Base-by-base conservation (phyloP, 2,113 vertebrate species). In the Tricholaema leucomelas region DNA sequence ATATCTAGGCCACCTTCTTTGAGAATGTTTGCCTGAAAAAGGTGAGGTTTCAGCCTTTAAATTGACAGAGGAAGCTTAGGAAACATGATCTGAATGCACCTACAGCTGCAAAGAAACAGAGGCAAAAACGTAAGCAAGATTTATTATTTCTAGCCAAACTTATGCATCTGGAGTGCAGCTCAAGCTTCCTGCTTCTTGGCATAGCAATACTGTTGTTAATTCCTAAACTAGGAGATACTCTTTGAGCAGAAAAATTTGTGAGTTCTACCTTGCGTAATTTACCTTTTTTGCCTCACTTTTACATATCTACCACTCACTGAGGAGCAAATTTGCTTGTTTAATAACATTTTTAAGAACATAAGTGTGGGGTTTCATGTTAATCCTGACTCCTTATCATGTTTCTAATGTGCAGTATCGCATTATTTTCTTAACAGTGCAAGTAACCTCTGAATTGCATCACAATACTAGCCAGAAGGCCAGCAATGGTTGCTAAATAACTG, bases 401-500 rank as follows among this genome's bases (percentile, higher is more conserved):
- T 38, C 40, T 20, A 46, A 64, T 1, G 8, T 3, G 2, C 4
- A 60, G 27, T 8, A 60, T 10, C 24, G 11, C 9, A 30, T 27
- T 61, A 18, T 46, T 30, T 40, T 71, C 74, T 48, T 65, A 33
- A 38, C 4, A 36, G 42, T 4, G 21, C n/a, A 65, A 75, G 21
- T 27, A 25, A 73, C 61, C 9, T 40, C 36, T 24, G 12, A 58
- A 93, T 14, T 15, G 3, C 42, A 46, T 12, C 40, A 31, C 12
- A 13, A 2, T 3, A 46, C 15, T 59, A 81, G 54, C 58, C 58
- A n/a, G 61, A 27, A 71, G 38, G 59, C 24, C 25, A 9, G 31
- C 46, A 75, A 3, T 1, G 5, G n/a, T 1, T 56, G n/a, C 40
- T 85, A 5, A 87, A 80, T 19, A 42, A 28, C n/a, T 1, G 0